Conservation (phyloP, 2,888 invertebrate genomes). For the Megalurothrips usitatus region DNA sequence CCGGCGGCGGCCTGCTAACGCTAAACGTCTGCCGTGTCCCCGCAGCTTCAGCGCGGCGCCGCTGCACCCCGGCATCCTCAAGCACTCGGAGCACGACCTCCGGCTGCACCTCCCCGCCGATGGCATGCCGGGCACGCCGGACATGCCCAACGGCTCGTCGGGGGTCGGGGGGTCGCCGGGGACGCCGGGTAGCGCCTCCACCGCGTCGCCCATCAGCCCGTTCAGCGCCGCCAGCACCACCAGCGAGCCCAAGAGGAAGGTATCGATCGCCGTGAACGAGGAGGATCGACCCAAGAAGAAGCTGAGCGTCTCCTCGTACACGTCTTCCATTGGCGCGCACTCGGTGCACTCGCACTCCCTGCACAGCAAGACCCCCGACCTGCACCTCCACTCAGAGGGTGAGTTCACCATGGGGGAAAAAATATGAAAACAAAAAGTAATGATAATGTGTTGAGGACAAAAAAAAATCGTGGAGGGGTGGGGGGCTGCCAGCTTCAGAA, state of each 20-base stretch:
- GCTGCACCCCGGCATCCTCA: slow-evolving; percentile 20
- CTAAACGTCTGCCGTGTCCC: neutral
- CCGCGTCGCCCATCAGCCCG: neutral
- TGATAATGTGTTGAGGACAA: too few relatives aligned
- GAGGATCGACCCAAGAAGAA: neutral
- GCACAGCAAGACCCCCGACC: neutral
- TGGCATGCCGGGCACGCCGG: neutral
- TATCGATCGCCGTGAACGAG: slow-evolving; percentile 2
- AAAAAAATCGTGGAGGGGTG: too few relatives aligned
- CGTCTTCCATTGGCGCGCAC: neutral
- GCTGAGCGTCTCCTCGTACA: neutral
- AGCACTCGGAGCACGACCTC: slow-evolving; percentile 13
- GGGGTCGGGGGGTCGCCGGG: neutral
- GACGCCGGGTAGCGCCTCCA: neutral
- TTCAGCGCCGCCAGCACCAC: neutral
- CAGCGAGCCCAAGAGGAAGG: neutral
- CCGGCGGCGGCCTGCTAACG: neutral
- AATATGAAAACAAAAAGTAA: too few relatives aligned
- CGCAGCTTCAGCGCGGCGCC: neutral
- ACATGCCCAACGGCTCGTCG: neutral
- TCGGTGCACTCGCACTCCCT: neutral
- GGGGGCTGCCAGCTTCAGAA: too few relatives aligned
- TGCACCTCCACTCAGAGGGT: neutral
- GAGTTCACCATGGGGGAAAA: too few relatives aligned
- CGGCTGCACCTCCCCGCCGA: neutral